Evolutionary conservation across 1,140 invertebrate genomes (phyloP).

Genomic region (Pachyrhynchus sulphureomaculatus): DNA sequence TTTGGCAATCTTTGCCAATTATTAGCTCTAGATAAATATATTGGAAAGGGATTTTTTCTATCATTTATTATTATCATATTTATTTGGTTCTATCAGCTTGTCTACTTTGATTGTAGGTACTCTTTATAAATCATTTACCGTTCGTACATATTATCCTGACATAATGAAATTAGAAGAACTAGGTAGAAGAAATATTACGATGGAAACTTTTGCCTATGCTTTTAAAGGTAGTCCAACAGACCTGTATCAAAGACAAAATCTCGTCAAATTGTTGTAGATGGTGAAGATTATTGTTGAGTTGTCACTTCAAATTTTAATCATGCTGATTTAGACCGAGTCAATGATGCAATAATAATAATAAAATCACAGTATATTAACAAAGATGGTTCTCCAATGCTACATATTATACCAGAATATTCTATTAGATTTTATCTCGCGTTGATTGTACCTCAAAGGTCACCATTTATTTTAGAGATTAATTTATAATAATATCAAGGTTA

Average conservation of each 20-base stretch:
- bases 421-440: conserved; percentile 18
- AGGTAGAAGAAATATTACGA: conserved; percentile 5
- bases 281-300: no score
- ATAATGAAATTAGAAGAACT: conserved; percentile 32
- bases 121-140: conserved; percentile 8
- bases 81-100: not conserved
- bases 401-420: conserved; percentile 31
- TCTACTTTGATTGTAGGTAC: conserved; percentile 1
- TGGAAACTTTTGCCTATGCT: conserved; percentile 20
- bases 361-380: conserved; percentile 7
- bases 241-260: conserved; percentile 9
- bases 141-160: conserved; percentile 4
- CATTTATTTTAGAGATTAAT: conserved; percentile 25
- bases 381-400: conserved; percentile 20
- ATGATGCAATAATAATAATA: conserved; percentile 25
- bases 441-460: conserved; percentile 29
- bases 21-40: not conserved
- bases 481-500: conserved; percentile 14
- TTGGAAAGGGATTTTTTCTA: conserved; percentile 3
- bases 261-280: not conserved
- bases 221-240: conserved; percentile 9
- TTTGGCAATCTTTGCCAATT: no score
- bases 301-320: conserved; percentile 13
- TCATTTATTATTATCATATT: not conserved
- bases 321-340: conserved; percentile 25